Percentiles rank a stretch among this genome's conserved stretches.
Evolutionary conservation across 2,797 vertebrate species (phyloP).

Genomic region (Apogon talboti): DNA sequence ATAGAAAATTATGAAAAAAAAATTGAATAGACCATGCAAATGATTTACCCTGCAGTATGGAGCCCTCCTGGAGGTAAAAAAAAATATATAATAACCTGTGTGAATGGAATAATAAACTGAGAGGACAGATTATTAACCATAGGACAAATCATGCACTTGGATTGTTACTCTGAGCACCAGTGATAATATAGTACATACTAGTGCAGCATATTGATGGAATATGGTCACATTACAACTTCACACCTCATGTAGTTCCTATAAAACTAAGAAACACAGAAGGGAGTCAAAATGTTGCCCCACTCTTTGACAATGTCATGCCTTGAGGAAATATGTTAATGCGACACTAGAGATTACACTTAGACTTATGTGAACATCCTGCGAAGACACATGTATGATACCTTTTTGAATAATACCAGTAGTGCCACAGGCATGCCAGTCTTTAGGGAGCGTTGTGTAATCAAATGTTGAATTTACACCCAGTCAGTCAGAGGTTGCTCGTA

Average conservation of each 20-base stretch:
- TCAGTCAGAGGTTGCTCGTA: not conserved
- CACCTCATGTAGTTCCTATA: not conserved
- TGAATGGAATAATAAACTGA: too few relatives aligned
- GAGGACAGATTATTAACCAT: too few relatives aligned
- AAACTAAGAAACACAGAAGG: not conserved
- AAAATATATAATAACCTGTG: too few relatives aligned
- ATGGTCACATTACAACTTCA: not conserved
- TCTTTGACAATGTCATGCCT: not conserved
- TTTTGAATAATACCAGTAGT: conserved; percentile 6
- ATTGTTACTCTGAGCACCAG: too few relatives aligned
- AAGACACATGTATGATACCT: not conserved
- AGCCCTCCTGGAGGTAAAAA: too few relatives aligned
- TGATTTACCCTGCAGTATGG: too few relatives aligned
- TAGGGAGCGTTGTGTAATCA: conserved; percentile 14
- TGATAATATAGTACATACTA: too few relatives aligned
- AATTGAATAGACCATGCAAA: too few relatives aligned
- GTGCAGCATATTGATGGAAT: not conserved
- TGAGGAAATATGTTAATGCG: not conserved
- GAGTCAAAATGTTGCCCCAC: not conserved
- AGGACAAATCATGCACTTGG: too few relatives aligned
- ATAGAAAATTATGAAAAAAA: too few relatives aligned
- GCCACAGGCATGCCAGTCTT: not conserved
- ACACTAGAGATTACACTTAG: not conserved
- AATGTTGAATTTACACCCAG: conserved; percentile 4
- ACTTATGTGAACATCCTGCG: not conserved